Evolutionary conservation across 2,888 invertebrate genomes (phyloP).

Genomic region (Cantharis nigra): DNA sequence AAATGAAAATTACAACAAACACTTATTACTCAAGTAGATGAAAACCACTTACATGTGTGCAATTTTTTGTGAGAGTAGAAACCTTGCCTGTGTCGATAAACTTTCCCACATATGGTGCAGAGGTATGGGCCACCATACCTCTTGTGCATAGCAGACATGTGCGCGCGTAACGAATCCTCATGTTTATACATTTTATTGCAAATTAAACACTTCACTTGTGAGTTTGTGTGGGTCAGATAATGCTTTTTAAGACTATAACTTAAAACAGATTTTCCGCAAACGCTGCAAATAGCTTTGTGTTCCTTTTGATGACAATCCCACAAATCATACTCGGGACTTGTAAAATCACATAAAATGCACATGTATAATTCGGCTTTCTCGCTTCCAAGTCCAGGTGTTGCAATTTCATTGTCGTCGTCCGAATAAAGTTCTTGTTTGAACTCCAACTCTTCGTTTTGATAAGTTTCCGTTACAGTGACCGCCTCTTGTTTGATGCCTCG

Average conservation of each 20-base stretch:
- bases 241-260: not conserved
- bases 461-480: not conserved
- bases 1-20: not conserved
- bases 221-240: not conserved
- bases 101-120: not conserved
- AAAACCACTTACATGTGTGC: not conserved
- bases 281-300: not conserved
- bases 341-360: not conserved
- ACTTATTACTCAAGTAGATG: not conserved
- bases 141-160: not conserved
- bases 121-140: not conserved
- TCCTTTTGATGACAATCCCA: not conserved
- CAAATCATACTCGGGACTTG: not conserved
- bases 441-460: not conserved
- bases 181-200: not conserved
- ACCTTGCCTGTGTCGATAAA: not conserved
- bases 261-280: not conserved
- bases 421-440: no score
- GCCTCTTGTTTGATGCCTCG: no score
- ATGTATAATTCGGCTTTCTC: not conserved
- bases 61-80: not conserved
- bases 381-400: not conserved
- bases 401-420: no score
- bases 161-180: not conserved
- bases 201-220: not conserved